phyloP scores from a whole-genome alignment of 2,888 invertebrate genomes.

The Nudaria mundana region DNA sequence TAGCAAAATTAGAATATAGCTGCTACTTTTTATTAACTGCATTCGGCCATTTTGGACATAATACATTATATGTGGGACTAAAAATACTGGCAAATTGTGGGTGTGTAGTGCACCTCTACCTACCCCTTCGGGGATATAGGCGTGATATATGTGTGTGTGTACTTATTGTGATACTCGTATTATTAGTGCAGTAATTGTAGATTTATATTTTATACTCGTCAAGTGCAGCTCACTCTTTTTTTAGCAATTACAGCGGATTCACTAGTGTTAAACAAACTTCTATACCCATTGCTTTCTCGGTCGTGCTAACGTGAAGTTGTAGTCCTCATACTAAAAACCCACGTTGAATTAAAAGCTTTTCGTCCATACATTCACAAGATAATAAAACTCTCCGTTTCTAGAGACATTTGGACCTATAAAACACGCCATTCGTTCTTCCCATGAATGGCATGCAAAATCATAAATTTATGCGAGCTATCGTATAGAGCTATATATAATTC shows the following conservation, averaged over 20 bases:
- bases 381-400: slow-evolving; percentile 3
- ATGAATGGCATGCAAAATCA: slow-evolving; percentile 14
- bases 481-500: slow-evolving; percentile 21
- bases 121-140: too few relatives aligned
- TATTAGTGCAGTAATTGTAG: too few relatives aligned
- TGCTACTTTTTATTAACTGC: too few relatives aligned
- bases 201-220: too few relatives aligned
- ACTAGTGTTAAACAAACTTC: not conserved
- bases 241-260: not conserved
- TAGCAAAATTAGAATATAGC: too few relatives aligned
- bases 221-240: too few relatives aligned
- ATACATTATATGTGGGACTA: too few relatives aligned
- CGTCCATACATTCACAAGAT: not conserved
- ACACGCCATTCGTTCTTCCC: slow-evolving; percentile 17
- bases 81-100: too few relatives aligned
- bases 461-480: slow-evolving; percentile 17
- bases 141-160: too few relatives aligned
- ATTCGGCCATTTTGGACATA: too few relatives aligned
- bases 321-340: not conserved
- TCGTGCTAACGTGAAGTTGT: not conserved
- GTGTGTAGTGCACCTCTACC: too few relatives aligned
- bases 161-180: too few relatives aligned
- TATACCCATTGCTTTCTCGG: not conserved
- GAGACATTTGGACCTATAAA: slow-evolving; percentile 7
- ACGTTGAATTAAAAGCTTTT: slow-evolving; percentile 1